A percentile compares a stretch with the other conserved stretches of the same genome.
phyloP scores from a whole-genome alignment of 2,888 invertebrate genomes.

The Noctua pronuba region DNA sequence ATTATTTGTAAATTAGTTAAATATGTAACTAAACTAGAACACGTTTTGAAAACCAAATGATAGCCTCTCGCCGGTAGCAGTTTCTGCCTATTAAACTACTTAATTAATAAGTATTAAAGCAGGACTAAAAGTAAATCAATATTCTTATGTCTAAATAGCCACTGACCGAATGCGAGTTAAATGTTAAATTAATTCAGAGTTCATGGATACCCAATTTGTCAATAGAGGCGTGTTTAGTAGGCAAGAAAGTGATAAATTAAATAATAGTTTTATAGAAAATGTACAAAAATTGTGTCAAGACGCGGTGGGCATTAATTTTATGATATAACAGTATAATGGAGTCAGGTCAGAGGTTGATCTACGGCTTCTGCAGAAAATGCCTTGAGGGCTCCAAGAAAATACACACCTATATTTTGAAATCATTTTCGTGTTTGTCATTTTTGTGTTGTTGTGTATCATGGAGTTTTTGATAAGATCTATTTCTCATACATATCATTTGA shows the following conservation, averaged over 20 bases:
- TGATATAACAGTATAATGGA: slow-evolving; percentile 35
- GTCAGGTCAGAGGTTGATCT: slow-evolving; percentile 20
- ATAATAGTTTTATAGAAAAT: slow-evolving; percentile 7
- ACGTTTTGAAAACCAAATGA: not conserved
- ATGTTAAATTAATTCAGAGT: slow-evolving; percentile 19
- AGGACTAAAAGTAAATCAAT: not conserved
- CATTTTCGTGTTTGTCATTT: not conserved
- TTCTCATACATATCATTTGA: not conserved
- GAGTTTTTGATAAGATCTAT: not conserved
- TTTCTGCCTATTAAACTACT: not conserved
- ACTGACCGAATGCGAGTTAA: not conserved
- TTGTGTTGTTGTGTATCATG: not conserved
- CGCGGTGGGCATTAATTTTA: slow-evolving; percentile 28
- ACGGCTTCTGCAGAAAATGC: slow-evolving; percentile 1
- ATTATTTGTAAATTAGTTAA: not conserved
- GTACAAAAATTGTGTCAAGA: slow-evolving; percentile 7
- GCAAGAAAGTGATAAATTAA: slow-evolving; percentile 11
- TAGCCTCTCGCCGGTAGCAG: not conserved
- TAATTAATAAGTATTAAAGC: not conserved
- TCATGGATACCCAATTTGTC: slow-evolving; percentile 1
- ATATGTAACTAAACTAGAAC: not conserved
- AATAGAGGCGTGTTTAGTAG: not conserved
- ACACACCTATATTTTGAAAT: not conserved
- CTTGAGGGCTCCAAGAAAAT: slow-evolving; percentile 8
- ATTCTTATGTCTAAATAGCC: slow-evolving; percentile 15